A percentile compares a stretch with the other conserved stretches of the same genome.
Evolutionary conservation across 2,113 vertebrate genomes (phyloP).

Genomic region (Puma concolor): DNA sequence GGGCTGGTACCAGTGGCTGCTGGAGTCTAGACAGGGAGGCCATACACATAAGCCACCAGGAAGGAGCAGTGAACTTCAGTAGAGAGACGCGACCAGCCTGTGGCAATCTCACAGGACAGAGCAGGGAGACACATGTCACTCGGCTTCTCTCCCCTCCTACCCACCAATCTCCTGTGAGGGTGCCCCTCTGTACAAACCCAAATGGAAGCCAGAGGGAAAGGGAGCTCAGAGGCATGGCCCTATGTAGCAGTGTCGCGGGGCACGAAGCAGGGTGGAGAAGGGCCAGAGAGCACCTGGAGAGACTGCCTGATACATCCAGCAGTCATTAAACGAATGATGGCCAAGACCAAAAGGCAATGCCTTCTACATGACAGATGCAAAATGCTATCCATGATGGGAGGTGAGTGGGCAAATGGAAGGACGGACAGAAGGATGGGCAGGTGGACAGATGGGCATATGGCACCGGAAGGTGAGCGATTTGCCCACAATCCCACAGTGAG

Average conservation of each 20-base stretch:
- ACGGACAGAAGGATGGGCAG: not conserved
- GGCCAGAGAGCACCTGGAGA: too few relatives aligned
- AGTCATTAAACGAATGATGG: accelerated
- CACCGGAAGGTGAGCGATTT: not conserved
- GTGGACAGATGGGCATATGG: too few relatives aligned
- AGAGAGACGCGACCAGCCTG: accelerated
- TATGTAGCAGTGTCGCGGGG: accelerated
- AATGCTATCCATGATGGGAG: not conserved
- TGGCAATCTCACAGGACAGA: not conserved
- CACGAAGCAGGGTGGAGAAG: not conserved
- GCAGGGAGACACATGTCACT: not conserved
- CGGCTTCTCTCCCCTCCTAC: not conserved
- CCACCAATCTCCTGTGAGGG: not conserved
- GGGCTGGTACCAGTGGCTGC: not conserved
- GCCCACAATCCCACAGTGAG: too few relatives aligned
- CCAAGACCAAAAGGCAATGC: not conserved
- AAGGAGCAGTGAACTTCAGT: not conserved
- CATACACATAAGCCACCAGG: not conserved
- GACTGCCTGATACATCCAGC: not conserved
- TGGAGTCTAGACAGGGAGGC: not conserved
- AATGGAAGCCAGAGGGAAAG: not conserved
- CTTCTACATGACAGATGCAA: not conserved
- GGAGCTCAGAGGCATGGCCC: not conserved
- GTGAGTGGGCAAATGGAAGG: not conserved
- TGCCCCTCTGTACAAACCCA: not conserved